phyloP scores from a whole-genome alignment of 2,113 vertebrate genomes.

The Neolamprologus falcicula region DNA sequence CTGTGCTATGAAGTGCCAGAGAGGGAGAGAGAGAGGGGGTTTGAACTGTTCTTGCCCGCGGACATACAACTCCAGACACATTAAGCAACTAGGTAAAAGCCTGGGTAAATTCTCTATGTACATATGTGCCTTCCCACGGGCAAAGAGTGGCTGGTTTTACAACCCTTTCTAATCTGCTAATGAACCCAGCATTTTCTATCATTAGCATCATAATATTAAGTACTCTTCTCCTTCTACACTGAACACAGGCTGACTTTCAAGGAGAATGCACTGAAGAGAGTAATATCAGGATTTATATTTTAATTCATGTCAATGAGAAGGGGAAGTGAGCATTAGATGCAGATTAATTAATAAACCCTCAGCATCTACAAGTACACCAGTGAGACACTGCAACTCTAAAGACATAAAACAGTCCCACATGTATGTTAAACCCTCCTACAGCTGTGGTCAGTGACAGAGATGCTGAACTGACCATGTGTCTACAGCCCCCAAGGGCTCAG shows the following conservation, averaged over 20 bases:
- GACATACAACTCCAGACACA: background rate
- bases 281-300: constrained; percentile 29
- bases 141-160: background rate
- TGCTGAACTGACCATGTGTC: constrained; percentile 30
- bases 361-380: background rate
- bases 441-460: constrained; percentile 14
- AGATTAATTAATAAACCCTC: constrained; percentile 3
- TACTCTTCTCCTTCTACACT: background rate
- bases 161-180: background rate
- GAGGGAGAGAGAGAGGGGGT: background rate
- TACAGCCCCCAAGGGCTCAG: constrained; percentile 1
- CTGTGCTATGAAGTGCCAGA: background rate
- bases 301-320: constrained; percentile 6
- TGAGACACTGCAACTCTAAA: background rate
- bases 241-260: background rate
- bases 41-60: background rate
- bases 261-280: background rate
- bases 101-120: background rate
- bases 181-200: background rate
- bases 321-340: constrained; percentile 5
- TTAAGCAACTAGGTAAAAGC: background rate
- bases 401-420: background rate
- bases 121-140: background rate
- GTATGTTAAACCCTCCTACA: constrained; percentile 9
- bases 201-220: background rate